phyloP scores from a whole-genome alignment of 1,140 invertebrate species.

The Frieseomelitta varia region DNA sequence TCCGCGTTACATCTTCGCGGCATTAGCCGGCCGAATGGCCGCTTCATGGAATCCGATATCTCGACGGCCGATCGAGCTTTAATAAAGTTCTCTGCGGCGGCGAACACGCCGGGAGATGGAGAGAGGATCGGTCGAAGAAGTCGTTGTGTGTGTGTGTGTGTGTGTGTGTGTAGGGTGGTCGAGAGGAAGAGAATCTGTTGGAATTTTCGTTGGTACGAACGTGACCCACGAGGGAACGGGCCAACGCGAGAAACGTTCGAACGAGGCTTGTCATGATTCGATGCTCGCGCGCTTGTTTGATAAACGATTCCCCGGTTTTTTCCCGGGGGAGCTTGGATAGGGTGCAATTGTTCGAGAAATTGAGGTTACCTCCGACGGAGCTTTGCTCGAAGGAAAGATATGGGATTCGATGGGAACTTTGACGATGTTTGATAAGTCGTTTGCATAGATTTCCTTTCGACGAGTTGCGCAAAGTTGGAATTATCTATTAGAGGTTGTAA shows the following conservation, averaged over 20 bases:
- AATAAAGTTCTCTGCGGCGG: constrained; percentile 61
- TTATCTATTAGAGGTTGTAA: background rate
- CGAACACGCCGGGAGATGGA: background rate
- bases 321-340: background rate
- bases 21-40: constrained; percentile 56
- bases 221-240: constrained; percentile 27
- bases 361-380: background rate
- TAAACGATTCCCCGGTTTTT: constrained; percentile 29
- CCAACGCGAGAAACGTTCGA: constrained; percentile 1
- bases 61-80: constrained; percentile 63
- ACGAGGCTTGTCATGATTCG: constrained; percentile 35
- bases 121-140: background rate
- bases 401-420: background rate
- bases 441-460: background rate
- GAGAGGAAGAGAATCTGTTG: constrained; percentile 5
- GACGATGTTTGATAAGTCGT: background rate
- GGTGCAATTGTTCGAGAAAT: constrained; percentile 10
- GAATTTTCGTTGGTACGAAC: constrained; percentile 41
- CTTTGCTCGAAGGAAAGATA: background rate
- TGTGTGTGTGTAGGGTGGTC: background rate
- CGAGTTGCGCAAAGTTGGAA: background rate
- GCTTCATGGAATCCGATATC: constrained; percentile 59
- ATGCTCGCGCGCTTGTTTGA: constrained; percentile 20
- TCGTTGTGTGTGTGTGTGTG: too few relatives aligned
- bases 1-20: constrained; percentile 64